These are phyloP conservation scores for Neolamprologus cancellatus DNA, from an alignment of 2,113 vertebrate species.

Conservation along the genomic window DNA sequence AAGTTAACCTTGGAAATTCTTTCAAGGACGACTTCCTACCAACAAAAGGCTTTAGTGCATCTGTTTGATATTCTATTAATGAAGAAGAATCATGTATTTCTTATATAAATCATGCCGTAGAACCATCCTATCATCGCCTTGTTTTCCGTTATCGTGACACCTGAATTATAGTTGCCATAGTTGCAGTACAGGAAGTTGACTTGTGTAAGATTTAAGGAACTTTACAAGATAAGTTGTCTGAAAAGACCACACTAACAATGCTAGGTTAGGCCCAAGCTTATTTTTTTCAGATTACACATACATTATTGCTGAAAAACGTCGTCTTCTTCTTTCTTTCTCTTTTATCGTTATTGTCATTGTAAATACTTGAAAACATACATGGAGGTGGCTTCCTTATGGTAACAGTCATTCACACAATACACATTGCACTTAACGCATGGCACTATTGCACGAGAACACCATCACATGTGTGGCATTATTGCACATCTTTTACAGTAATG, in stretches of 20 bases:
- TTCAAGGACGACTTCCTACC: not conserved
- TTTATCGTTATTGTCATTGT: not conserved
- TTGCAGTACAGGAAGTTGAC: not conserved
- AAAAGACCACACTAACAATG: not conserved
- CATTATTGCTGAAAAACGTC: not conserved
- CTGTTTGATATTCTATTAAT: not conserved
- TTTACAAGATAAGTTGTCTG: not conserved
- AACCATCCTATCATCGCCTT: not conserved
- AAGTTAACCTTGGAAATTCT: not conserved
- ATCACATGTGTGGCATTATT: not conserved
- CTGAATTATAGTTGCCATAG: not conserved
- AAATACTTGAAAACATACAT: not conserved
- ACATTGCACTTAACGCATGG: not conserved
- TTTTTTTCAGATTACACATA: fast-evolving
- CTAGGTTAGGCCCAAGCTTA: not conserved
- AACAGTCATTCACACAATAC: not conserved
- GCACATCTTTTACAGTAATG: not conserved
- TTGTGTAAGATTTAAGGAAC: not conserved
- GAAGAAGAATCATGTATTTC: not conserved
- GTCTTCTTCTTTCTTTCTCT: not conserved
- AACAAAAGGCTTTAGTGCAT: not conserved
- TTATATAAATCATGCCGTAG: not conserved
- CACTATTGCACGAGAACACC: not conserved
- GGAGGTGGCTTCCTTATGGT: not conserved
- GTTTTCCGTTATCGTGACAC: not conserved